Evolutionary conservation across 2,797 vertebrate genomes (phyloP).

Genomic region (Coregonus sp.): DNA sequence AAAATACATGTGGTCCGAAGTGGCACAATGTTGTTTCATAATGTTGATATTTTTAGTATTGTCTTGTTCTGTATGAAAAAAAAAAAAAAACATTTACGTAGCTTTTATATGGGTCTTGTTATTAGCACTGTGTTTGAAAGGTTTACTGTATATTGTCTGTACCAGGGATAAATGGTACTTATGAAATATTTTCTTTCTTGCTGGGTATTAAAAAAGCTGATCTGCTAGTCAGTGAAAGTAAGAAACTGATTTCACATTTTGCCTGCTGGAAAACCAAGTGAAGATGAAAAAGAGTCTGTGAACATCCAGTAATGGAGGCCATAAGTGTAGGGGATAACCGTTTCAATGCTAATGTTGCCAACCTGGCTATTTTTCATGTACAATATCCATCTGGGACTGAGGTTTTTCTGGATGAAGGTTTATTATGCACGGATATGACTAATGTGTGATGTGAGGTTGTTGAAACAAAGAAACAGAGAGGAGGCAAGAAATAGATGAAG

Average conservation of each 20-base stretch:
- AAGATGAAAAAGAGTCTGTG: constrained; percentile 64
- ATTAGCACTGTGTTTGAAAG: constrained; percentile 16
- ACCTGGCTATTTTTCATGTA: constrained; percentile 69
- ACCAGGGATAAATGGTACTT: constrained; percentile 60
- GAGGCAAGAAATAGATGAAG: constrained; percentile 37
- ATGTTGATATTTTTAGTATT: constrained; percentile 38
- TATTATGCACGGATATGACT: constrained; percentile 77
- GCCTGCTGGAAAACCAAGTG: constrained; percentile 56
- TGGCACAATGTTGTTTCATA: constrained; percentile 41
- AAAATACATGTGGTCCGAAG: neutral
- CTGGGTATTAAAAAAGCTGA: constrained; percentile 70
- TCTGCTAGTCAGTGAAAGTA: constrained; percentile 64
- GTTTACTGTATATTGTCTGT: constrained; percentile 58
- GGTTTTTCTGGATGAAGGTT: constrained; percentile 45
- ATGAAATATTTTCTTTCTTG: constrained; percentile 58
- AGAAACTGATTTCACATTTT: constrained; percentile 59
- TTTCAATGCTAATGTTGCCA: constrained; percentile 71
- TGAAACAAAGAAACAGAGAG: constrained; percentile 46
- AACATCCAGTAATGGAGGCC: constrained; percentile 69
- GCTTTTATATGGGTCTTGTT: constrained; percentile 24
- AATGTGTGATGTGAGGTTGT: constrained; percentile 64
- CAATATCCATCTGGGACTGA: constrained; percentile 1
- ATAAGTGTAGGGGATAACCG: constrained; percentile 65
- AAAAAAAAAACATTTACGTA: neutral
- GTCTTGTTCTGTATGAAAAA: constrained; percentile 26